Evolutionary conservation across 2,113 vertebrate genomes (phyloP), one percentile per base, ranked within the genome.

Genomic region (Neofelis nebulosa): DNA sequence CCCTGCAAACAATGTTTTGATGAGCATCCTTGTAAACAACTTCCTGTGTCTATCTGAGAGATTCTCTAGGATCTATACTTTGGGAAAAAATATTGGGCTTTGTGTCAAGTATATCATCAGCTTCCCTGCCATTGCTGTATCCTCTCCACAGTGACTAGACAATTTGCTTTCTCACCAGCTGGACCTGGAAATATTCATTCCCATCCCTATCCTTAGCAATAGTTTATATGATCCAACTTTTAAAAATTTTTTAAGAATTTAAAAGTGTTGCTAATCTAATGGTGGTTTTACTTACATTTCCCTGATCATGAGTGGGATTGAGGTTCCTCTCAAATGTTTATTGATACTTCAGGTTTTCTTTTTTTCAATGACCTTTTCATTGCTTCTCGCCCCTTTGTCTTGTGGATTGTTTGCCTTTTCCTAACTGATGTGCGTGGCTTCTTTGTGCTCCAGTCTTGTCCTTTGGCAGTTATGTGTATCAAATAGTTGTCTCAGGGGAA

Each of bases 271-370:
- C 38, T 92, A 38, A 38, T 52, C 23, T n/a, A 21, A 63, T 68
- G 29, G 50, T 50, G 25, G 33, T 48, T 91, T 92, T 38, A 15
- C 85, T 96, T 91, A n/a, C 25, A 85, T 91, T 69, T 85, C n/a
- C 55, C 15, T 80, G 55, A 55, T 66, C 81, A 41, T 38, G 81
- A 19, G 38, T 83, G 16, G 93, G 57, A 29, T 29, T 94, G 29
- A 6, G 19, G 15, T 76, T 95, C 14, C 83, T 89, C 73, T 63
- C 48, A 48, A 9, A 45, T 21, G 12, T 33, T 78, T 63, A 23
- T 76, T 57, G 36, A 27, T 55, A 45, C 27, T 78, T 96, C 4
- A 74, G 13, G 66, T 86, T 38, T 89, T 95, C 79, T 52, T 7
- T 80, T 90, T 74, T n/a, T 36, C 29, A 41, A 4, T 57, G 61